Base-by-base conservation (phyloP, 2,888 invertebrate genomes). In the Aplocera efformata region DNA sequence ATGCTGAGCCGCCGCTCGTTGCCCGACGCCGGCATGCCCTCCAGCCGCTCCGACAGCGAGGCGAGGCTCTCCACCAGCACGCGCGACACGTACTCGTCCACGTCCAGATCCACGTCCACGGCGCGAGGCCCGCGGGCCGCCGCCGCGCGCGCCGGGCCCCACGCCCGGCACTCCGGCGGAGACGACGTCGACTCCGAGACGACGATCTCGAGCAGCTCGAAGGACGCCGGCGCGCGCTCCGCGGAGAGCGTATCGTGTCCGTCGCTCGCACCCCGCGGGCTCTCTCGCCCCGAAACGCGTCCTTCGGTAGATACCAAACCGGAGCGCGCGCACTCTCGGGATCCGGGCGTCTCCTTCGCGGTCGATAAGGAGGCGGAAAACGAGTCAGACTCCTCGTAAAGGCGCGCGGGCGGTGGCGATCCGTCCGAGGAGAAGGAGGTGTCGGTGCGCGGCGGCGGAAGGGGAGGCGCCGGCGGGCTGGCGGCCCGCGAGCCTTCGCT, bases 1-100 rank as follows among this genome's bases (percentile, higher is more conserved):
- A 89, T 79, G 56, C 74, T 84, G 21, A 88, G 70, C 56, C 74
- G 79, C 10, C 79, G 67, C 37, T 79, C 80, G 32, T 63, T 67
- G 1, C 77, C 79, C 26, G 79, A 76, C 1, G 80, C 72, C 3
- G 79, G 83, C 77, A 84, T 82, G 24, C 65, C 73, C 49, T 89
- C 86, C 6, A 89, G 63, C 50, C 83, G 85, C 54, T 86, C 88
- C 5, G 82, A 77, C 48, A 89, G 63, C 1, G 89, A 85, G 56
- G 88, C 80, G 7, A 90, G 69, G 50, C 89, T 89, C 55, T 89
- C 89, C 5, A 89, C 85, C 23, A 90, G 62, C 54, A 90, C 82
- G 53, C 82, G 82, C 1, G 89, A 89, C 8, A 90, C 89, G 53
- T 88, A 89, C 51, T 84, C 79, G 57, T 90, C 89, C 10, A 89